phyloP scores from a whole-genome alignment of 2,888 invertebrate species.

The Lordiphosa andalusiaca region DNA sequence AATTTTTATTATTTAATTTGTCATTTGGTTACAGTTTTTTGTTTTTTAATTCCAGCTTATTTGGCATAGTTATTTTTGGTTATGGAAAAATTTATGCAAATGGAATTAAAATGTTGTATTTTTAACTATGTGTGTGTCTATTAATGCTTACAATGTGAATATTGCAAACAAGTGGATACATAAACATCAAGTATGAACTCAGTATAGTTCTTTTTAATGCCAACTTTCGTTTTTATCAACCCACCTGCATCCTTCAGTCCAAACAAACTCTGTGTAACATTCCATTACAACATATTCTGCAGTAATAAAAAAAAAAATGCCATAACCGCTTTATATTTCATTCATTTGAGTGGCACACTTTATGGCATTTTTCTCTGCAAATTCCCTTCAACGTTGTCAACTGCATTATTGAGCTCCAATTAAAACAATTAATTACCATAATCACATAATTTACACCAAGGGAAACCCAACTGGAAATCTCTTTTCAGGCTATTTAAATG shows the following conservation, averaged over 20 bases:
- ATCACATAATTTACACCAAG: conserved; percentile 58
- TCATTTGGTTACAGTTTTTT: conserved; percentile 34
- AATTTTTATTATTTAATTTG: conserved; percentile 68
- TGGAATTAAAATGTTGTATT: too few species aligned
- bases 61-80: conserved; percentile 22
- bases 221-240: too few species aligned
- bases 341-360: not conserved
- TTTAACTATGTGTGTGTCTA: too few species aligned
- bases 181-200: too few species aligned
- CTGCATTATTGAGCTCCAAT: conserved; percentile 64
- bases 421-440: conserved; percentile 69
- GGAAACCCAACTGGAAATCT: conserved; percentile 38
- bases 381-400: conserved; percentile 32
- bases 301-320: too few species aligned
- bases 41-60: not conserved
- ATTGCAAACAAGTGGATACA: too few species aligned
- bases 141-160: too few species aligned
- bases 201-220: too few species aligned
- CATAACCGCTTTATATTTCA: not conserved
- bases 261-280: too few species aligned
- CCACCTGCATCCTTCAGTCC: too few species aligned
- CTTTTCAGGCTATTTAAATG: conserved; percentile 2
- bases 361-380: conserved; percentile 14
- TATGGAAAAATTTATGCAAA: conserved; percentile 14
- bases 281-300: too few species aligned